Base-by-base conservation (phyloP, 2,797 vertebrate genomes). In the Crenichthys baileyi region DNA sequence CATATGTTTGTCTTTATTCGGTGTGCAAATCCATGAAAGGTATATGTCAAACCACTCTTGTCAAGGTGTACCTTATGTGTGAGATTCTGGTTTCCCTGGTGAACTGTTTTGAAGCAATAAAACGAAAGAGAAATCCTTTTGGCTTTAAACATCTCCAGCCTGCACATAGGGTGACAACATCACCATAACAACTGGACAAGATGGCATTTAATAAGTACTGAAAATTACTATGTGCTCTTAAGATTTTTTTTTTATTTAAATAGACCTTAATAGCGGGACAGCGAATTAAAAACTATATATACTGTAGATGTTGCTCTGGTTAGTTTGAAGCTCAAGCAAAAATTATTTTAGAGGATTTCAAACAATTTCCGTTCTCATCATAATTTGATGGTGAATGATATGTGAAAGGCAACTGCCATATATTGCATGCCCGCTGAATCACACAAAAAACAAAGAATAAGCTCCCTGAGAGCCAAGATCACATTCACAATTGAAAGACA, bases 171-270 rank as follows among this genome's bases (percentile, higher is more conserved):
- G 55, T 74, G 75, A 87, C 74, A 88, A 78, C 70, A 85, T 92
- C 87, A 75, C 91, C 85, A 91, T 90, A 88, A 88, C 91, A 88
- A 92, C 88, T 67, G 70, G 77, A 83, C 65, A 72, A 75, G 68
- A 73, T 81, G 70, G 71, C 48, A 72, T 72, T 88, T 22, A 1
- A 44, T 70, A 73, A 58, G 63, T 75, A 82, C 9, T 26, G 74
- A 82, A 80, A 77, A 83, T 78, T 73, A 5, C 51, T 51, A 6
- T 53, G 58, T 75, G 75, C 16, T 44, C 29, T 8, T 44, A 53
- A 4, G 80, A 24, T 44, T 44, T 44, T 24, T n/a, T 70, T 76
- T 77, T 73, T 22, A 53, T 31, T n/a, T 56, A 15, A 41, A 58
- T 12, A 7, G 55, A 55, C 31, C 7, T 29, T 13, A 41, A 51